phyloP scores from a whole-genome alignment of 2,113 vertebrate genomes.

The Cephalopterus ornatus region DNA sequence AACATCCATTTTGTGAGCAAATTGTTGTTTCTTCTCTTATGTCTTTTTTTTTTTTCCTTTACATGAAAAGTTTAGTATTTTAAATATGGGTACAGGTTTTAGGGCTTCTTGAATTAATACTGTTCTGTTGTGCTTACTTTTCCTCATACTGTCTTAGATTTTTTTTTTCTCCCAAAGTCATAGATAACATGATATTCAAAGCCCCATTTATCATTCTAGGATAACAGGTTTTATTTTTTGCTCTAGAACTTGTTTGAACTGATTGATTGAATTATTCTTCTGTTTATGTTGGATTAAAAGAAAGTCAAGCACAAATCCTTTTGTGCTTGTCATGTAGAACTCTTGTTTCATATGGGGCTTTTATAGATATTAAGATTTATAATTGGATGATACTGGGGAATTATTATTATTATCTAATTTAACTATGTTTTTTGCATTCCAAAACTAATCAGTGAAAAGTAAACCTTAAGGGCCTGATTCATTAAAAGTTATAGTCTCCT shows the following conservation, averaged over 20 bases:
- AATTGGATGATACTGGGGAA: conserved; percentile 23
- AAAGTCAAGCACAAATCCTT: conserved; percentile 19
- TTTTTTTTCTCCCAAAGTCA: not conserved
- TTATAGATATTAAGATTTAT: conserved; percentile 38
- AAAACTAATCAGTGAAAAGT: conserved; percentile 7
- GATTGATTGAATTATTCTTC: conserved; percentile 48
- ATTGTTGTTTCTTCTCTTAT: conserved; percentile 45
- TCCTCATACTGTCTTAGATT: not conserved
- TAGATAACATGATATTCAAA: conserved; percentile 9
- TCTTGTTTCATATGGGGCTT: conserved; percentile 13
- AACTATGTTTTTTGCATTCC: conserved; percentile 30
- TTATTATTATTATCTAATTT: conserved; percentile 6
- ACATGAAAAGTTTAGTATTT: conserved; percentile 42
- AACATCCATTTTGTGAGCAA: conserved; percentile 62
- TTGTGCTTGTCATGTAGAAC: not conserved
- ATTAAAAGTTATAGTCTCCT: conserved; percentile 32
- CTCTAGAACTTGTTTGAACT: conserved; percentile 18
- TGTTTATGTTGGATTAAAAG: conserved; percentile 51
- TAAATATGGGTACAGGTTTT: conserved; percentile 6
- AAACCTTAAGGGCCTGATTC: conserved; percentile 32
- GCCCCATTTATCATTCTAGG: conserved; percentile 21
- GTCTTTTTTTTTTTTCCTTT: conserved; percentile 33
- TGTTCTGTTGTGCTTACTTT: conserved; percentile 25
- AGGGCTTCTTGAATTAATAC: conserved; percentile 22
- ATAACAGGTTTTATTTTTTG: conserved; percentile 20